Conservation (phyloP, 1,140 invertebrate species). For the Zaprionus nigranus region DNA sequence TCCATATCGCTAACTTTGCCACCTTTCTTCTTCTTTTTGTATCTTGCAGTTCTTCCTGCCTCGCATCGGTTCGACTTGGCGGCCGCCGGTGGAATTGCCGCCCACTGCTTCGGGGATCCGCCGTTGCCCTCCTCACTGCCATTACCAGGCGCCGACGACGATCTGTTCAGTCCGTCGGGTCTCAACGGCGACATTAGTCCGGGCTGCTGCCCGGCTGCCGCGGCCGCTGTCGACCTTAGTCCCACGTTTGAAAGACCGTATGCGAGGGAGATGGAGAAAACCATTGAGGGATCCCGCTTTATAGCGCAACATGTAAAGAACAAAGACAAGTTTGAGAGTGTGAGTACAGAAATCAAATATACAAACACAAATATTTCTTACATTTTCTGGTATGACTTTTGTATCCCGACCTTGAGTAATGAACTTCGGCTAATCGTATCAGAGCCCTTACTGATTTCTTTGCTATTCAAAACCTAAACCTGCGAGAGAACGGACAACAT, state of each 20-base stretch:
- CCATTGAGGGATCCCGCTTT: slow-evolving; percentile 94
- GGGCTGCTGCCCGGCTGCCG: slow-evolving; percentile 82
- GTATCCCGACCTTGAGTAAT: not conserved
- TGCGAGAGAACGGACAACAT: not conserved
- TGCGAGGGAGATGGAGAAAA: slow-evolving; percentile 93
- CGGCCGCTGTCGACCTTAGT: slow-evolving; percentile 87
- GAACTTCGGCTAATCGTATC: not conserved
- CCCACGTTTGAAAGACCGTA: slow-evolving; percentile 91
- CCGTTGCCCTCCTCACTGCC: slow-evolving; percentile 88
- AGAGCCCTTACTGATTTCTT: not conserved
- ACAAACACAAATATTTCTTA: too few species aligned
- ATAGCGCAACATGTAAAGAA: slow-evolving; percentile 97
- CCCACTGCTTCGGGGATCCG: slow-evolving; percentile 88
- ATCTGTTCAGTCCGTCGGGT: slow-evolving; percentile 90
- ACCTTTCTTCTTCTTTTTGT: not conserved
- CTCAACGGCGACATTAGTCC: slow-evolving; percentile 85
- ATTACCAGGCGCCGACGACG: slow-evolving; percentile 90
- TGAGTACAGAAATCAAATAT: slow-evolving; percentile 86
- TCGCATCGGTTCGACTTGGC: slow-evolving; percentile 85
- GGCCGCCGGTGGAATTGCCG: slow-evolving; percentile 85
- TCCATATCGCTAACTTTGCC: not conserved
- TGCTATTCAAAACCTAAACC: not conserved
- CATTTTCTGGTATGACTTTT: not conserved
- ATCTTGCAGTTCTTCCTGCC: slow-evolving; percentile 85
- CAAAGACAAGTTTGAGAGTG: slow-evolving; percentile 96